phyloP scores from a whole-genome alignment of 2,888 invertebrate genomes.

The Fragum whitleyi region DNA sequence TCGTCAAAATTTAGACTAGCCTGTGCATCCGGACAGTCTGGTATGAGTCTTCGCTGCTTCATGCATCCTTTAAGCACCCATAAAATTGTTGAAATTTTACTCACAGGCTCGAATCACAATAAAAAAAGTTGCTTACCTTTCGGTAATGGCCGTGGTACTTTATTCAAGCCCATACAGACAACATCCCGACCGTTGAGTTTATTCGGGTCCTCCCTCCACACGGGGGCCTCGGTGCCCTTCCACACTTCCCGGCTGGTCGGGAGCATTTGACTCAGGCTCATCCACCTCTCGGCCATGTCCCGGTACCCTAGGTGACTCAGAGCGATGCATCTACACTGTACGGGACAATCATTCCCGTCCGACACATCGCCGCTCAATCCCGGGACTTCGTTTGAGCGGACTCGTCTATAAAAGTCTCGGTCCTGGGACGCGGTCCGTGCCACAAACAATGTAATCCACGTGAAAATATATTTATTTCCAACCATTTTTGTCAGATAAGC shows the following conservation, averaged over 20 bases:
- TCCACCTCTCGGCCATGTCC: slow-evolving; percentile 63
- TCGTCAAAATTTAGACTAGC: no score
- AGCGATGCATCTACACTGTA: slow-evolving; percentile 62
- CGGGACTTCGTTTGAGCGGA: not conserved
- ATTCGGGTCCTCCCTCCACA: slow-evolving; percentile 45
- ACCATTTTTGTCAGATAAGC: not conserved
- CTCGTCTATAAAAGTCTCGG: slow-evolving; percentile 6
- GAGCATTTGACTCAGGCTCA: slow-evolving; percentile 45
- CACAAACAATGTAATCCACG: not conserved
- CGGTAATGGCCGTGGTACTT: slow-evolving; percentile 54
- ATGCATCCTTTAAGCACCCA: no score
- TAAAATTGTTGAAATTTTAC: no score
- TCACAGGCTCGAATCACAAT: no score
- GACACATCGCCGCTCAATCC: not conserved
- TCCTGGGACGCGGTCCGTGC: not conserved
- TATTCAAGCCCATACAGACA: slow-evolving; percentile 62
- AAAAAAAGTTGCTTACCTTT: slow-evolving; percentile 35
- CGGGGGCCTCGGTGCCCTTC: slow-evolving; percentile 56
- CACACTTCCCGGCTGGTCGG: slow-evolving; percentile 38
- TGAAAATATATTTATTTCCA: not conserved
- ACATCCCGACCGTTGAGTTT: slow-evolving; percentile 59
- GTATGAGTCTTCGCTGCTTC: no score
- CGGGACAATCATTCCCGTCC: slow-evolving; percentile 49
- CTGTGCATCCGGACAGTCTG: no score
- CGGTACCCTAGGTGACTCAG: slow-evolving; percentile 58